phyloP scores from a whole-genome alignment of 2,113 vertebrate species.

The Cinclus cinclus region DNA sequence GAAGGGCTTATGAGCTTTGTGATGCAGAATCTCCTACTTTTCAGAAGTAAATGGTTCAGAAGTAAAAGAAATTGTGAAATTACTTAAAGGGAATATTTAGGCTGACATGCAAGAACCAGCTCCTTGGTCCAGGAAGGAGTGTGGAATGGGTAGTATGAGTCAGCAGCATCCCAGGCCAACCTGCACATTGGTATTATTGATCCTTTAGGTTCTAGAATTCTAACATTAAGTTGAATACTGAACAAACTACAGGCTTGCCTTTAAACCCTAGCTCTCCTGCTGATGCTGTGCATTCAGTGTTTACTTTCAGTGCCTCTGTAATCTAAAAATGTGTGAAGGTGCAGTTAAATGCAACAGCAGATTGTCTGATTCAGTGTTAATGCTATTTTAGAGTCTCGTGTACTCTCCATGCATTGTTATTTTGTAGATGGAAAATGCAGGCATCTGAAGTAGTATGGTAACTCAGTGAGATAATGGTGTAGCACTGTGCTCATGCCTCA shows the following conservation, averaged over 20 bases:
- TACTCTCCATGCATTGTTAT: not conserved
- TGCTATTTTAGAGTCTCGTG: not conserved
- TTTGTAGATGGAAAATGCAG: not conserved
- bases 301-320: not conserved
- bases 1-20: not conserved
- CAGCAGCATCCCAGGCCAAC: not conserved
- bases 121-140: not conserved
- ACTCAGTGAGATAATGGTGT: not conserved
- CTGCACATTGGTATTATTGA: not conserved
- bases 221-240: not conserved
- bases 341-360: not conserved
- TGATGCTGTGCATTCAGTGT: not conserved
- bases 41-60: not conserved
- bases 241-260: not conserved
- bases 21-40: not conserved
- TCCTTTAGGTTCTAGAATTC: not conserved
- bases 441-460: not conserved
- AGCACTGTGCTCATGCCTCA: not conserved
- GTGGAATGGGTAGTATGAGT: not conserved
- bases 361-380: not conserved
- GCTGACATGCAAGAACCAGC: not conserved
- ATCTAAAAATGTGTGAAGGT: slow-evolving; percentile 1
- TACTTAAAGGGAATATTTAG: not conserved
- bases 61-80: not conserved
- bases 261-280: not conserved